phyloP scores from a whole-genome alignment of 2,797 vertebrate genomes.

The Manis javanica region DNA sequence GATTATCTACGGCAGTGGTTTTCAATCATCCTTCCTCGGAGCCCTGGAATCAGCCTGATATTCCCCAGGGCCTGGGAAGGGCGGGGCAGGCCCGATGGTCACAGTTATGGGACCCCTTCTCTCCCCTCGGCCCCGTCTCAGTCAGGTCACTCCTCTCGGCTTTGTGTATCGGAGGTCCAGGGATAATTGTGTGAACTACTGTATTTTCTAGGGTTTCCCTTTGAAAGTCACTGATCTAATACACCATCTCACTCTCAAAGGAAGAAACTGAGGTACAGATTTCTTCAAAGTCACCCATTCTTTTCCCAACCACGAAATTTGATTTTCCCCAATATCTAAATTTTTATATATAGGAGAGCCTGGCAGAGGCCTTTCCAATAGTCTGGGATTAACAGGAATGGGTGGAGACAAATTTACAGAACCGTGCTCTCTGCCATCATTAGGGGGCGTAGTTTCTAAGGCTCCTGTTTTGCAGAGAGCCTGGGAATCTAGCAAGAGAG shows the following conservation, averaged over 20 bases:
- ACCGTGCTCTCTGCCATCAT: background rate
- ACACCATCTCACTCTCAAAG: background rate
- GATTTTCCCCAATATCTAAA: background rate
- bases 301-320: background rate
- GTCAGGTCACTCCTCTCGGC: background rate
- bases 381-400: background rate
- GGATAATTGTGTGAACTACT: background rate
- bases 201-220: background rate
- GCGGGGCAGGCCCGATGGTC: background rate
- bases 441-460: background rate
- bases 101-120: background rate
- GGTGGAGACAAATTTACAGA: background rate
- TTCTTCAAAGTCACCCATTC: background rate
- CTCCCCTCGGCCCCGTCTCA: accelerated
- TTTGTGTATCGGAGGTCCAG: background rate
- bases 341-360: background rate
- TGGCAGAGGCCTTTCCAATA: background rate
- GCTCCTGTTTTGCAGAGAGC: background rate
- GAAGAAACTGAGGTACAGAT: background rate
- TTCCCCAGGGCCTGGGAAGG: background rate
- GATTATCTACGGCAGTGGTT: background rate
- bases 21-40: background rate
- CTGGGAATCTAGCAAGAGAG: background rate
- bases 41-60: background rate
- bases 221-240: background rate